Conservation (phyloP, 2,113 vertebrate genomes). For the Gavia stellata region DNA sequence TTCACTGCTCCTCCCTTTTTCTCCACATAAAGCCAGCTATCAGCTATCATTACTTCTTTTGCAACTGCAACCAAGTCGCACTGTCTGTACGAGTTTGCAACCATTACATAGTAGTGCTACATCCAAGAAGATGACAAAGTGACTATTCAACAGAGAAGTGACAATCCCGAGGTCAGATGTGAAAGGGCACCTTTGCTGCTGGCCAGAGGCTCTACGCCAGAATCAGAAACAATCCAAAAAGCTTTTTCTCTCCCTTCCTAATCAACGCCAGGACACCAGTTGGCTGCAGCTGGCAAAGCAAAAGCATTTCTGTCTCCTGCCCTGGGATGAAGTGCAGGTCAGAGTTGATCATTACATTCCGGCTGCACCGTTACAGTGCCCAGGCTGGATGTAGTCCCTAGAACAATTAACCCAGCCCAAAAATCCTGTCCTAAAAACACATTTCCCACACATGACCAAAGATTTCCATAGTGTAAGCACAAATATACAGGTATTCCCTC, state of each 20-base stretch:
- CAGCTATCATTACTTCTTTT: neutral
- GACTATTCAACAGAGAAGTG: neutral
- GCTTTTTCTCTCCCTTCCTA: neutral
- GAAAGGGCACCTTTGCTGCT: neutral
- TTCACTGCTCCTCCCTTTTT: neutral
- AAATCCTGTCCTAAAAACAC: neutral
- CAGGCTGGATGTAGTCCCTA: neutral
- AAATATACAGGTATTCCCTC: neutral
- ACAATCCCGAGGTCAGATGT: neutral
- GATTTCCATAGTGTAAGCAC: neutral
- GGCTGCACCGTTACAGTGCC: neutral
- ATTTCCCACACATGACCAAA: neutral
- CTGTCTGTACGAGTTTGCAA: neutral
- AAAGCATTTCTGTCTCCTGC: neutral
- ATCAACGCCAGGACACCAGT: neutral
- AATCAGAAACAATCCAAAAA: neutral
- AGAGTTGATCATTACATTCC: neutral
- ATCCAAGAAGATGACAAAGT: neutral
- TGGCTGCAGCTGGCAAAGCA: neutral
- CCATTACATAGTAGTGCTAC: neutral
- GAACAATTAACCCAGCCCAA: neutral
- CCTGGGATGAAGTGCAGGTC: neutral
- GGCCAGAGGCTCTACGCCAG: neutral
- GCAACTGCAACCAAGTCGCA: neutral
- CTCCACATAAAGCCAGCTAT: neutral